Evolutionary conservation across 92 coral and sea anemone species (phyloP).

Genomic region (Porites evermanni): DNA sequence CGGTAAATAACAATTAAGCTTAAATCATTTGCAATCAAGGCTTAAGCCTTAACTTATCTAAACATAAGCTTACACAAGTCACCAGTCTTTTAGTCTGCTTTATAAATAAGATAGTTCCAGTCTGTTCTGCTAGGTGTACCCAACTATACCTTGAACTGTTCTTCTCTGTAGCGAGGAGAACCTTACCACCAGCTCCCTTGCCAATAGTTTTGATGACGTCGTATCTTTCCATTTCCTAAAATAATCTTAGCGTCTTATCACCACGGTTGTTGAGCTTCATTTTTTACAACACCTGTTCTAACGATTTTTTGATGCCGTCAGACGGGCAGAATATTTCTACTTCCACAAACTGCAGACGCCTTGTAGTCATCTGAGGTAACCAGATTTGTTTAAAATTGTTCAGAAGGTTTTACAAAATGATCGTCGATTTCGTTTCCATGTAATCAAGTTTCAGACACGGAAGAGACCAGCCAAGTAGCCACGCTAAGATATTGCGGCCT

Average conservation of each 20-base stretch:
- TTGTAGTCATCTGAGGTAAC: background rate
- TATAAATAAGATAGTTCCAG: background rate
- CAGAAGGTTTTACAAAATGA: background rate
- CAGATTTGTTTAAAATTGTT: background rate
- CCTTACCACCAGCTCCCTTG: constrained; percentile 91
- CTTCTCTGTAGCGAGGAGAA: constrained; percentile 81
- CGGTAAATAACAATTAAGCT: no score
- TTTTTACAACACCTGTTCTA: background rate
- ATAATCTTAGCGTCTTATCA: background rate
- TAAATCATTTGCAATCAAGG: no score
- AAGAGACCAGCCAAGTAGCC: constrained; percentile 9
- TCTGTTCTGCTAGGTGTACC: background rate
- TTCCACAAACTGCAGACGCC: background rate
- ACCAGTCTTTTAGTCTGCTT: no score
- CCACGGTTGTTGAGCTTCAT: background rate
- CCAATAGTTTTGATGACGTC: constrained; percentile 82
- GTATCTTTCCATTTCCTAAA: constrained; percentile 74
- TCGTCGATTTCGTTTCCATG: background rate
- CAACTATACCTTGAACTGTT: constrained; percentile 77
- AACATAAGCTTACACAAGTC: no score
- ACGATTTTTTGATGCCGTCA: background rate
- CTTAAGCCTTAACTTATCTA: no score
- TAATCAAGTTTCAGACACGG: constrained; percentile 2
- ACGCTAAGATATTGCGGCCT: background rate
- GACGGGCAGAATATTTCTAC: background rate